These are phyloP conservation scores for Automeris io DNA, from an alignment of 2,888 invertebrate species.

Conservation along the genomic window DNA sequence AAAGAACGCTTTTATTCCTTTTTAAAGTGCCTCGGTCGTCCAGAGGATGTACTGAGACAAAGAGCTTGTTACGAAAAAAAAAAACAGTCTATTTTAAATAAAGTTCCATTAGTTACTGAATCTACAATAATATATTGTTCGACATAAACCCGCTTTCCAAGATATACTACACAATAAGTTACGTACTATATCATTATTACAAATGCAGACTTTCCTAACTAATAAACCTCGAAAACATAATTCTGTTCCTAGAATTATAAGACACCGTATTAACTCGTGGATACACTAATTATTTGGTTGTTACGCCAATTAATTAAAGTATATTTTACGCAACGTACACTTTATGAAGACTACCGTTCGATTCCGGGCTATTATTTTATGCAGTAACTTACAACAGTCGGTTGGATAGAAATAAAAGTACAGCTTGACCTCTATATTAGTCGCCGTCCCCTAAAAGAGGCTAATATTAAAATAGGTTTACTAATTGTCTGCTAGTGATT, in stretches of 20 bases:
- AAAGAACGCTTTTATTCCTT: too few species aligned
- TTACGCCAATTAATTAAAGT: constrained; percentile 15
- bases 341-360: not conserved
- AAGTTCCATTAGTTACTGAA: too few species aligned
- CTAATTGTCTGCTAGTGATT: too few species aligned
- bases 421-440: too few species aligned
- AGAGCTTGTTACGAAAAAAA: too few species aligned
- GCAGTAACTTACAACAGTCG: too few species aligned
- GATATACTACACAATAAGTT: not conserved
- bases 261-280: not conserved
- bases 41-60: too few species aligned
- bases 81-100: too few species aligned
- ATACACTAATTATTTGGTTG: constrained; percentile 20
- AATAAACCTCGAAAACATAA: not conserved
- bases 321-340: not conserved
- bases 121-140: not conserved
- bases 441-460: too few species aligned
- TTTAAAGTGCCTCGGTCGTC: too few species aligned
- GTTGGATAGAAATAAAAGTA: too few species aligned
- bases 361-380: not conserved
- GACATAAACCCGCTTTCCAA: not conserved
- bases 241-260: constrained; percentile 1
- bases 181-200: constrained; percentile 1
- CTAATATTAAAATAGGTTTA: too few species aligned
- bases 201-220: not conserved